Percentiles rank a stretch among this genome's conserved stretches.
These are phyloP conservation scores for Bombus superbus DNA, from an alignment of 1,140 invertebrate genomes.

Conservation along the genomic window DNA sequence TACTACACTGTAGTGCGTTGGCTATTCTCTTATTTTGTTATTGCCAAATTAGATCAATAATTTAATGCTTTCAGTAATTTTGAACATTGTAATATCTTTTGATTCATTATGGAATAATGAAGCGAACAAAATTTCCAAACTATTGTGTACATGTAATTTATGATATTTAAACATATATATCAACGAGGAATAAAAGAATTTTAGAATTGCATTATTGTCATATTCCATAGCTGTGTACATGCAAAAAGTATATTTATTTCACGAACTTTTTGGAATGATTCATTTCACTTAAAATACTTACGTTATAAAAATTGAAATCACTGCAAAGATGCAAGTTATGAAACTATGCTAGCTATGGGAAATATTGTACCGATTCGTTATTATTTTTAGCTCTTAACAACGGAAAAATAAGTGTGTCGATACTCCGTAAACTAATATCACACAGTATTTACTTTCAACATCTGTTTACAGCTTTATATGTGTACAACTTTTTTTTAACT, in stretches of 20 bases:
- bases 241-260: neutral
- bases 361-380: neutral
- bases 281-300: neutral
- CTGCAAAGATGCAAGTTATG: constrained; percentile 26
- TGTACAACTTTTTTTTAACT: constrained; percentile 5
- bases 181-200: constrained; percentile 9
- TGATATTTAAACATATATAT: neutral
- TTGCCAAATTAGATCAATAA: neutral
- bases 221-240: neutral
- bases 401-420: constrained; percentile 3
- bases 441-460: constrained; percentile 6
- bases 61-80: neutral
- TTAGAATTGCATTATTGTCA: constrained; percentile 10
- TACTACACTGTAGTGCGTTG: neutral
- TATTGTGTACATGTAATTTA: neutral
- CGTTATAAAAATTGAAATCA: neutral
- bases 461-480: neutral
- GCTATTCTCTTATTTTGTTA: neutral
- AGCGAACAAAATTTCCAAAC: neutral
- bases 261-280: constrained; percentile 4
- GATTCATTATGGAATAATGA: neutral
- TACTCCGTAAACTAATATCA: neutral
- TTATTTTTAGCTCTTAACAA: neutral
- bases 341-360: neutral
- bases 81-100: neutral